Evolutionary conservation across 2,888 invertebrate species (phyloP).

Genomic region (Entomobrya proxima): DNA sequence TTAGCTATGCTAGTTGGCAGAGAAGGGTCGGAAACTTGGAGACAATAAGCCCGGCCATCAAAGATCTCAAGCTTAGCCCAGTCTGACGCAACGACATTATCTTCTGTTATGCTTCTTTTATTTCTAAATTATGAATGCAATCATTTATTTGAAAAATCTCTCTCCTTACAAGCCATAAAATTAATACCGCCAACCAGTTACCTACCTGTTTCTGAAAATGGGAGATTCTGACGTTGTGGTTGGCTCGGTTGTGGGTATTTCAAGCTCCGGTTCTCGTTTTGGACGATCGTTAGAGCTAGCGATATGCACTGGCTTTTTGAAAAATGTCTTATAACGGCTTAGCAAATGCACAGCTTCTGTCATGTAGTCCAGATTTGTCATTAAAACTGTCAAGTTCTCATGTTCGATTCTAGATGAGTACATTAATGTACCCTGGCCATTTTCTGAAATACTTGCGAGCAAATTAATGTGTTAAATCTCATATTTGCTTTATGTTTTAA

Average conservation of each 20-base stretch:
- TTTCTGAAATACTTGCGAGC: not conserved
- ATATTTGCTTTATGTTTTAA: not conserved
- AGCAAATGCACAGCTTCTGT: slow-evolving; percentile 42
- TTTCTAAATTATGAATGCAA: not conserved
- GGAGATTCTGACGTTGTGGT: not conserved
- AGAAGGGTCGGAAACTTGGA: slow-evolving; percentile 19
- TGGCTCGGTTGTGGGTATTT: not conserved
- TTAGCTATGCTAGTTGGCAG: slow-evolving; percentile 23
- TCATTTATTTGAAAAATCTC: not conserved
- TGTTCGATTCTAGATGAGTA: slow-evolving; percentile 46
- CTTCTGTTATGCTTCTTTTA: not conserved
- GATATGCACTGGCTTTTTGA: not conserved
- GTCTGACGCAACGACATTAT: not conserved
- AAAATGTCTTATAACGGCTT: slow-evolving; percentile 19
- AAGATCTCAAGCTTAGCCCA: slow-evolving; percentile 49
- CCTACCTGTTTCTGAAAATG: not conserved
- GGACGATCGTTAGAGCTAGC: not conserved
- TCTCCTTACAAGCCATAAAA: not conserved
- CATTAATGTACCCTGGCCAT: not conserved
- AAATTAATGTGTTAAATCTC: not conserved
- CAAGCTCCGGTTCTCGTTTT: not conserved
- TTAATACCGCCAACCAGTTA: not conserved
- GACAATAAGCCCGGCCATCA: slow-evolving; percentile 54
- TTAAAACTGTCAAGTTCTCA: slow-evolving; percentile 20
- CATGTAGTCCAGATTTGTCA: slow-evolving; percentile 50